Percentiles rank a stretch among this genome's conserved stretches.
Conservation (phyloP, 1,140 invertebrate species). For the Panagrolaimus sp. region DNA sequence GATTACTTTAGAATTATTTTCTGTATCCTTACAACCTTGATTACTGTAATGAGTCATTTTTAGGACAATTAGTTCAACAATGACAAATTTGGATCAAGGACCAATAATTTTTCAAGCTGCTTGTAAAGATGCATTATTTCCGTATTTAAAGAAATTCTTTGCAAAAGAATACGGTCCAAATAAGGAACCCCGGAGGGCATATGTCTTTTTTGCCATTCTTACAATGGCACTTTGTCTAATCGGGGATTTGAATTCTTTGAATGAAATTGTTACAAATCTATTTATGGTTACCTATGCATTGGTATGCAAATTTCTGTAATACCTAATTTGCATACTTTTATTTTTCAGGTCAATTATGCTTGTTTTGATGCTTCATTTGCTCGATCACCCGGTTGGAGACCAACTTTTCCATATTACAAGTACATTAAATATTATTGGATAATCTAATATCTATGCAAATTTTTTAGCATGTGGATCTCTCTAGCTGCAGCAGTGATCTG, state of each 20-base stretch:
- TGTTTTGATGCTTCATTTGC: slow-evolving; percentile 72
- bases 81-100: slow-evolving; percentile 34
- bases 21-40: too few species aligned
- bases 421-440: too few species aligned
- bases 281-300: slow-evolving; percentile 91
- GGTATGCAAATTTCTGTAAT: too few species aligned
- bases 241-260: slow-evolving; percentile 33
- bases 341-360: slow-evolving; percentile 92
- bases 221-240: slow-evolving; percentile 73
- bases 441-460: too few species aligned
- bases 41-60: not conserved
- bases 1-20: too few species aligned
- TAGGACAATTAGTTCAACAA: slow-evolving; percentile 23
- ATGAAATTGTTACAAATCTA: slow-evolving; percentile 34
- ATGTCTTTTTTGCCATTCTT: slow-evolving; percentile 80
- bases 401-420: slow-evolving; percentile 24
- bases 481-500: slow-evolving; percentile 79
- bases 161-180: slow-evolving; percentile 83
- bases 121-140: slow-evolving; percentile 85
- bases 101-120: slow-evolving; percentile 70
- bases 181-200: slow-evolving; percentile 82
- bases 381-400: slow-evolving; percentile 56
- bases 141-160: slow-evolving; percentile 76
- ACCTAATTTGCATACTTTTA: too few species aligned
- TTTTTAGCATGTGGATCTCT: slow-evolving; percentile 81